Base-by-base conservation (phyloP, 2,797 vertebrate genomes). In the Rousettus madagascariensis region DNA sequence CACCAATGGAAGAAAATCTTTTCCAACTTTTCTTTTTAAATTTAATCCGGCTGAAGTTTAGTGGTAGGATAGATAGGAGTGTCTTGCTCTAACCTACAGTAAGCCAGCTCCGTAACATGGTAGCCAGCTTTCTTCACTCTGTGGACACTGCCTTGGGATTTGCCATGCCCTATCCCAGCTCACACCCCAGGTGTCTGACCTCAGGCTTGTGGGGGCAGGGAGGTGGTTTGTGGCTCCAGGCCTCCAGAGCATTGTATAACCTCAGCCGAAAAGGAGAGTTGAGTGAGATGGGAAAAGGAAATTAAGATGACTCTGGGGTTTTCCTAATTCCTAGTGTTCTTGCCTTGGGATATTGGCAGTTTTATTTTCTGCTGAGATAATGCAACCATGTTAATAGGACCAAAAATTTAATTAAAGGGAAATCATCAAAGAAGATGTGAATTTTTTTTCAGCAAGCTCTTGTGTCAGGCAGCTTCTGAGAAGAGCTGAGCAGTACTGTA, bases 291-390 rank as follows among this genome's bases (percentile, higher is more conserved):
- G 8, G 13, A 38, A 6, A 4, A 53, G 46, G 77, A 22, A 22
- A 36, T 74, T n/a, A 57, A 65, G 43, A 57, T 12, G 38, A 72
- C 63, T 13, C 46, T 86, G 53, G 33, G 61, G 17, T 41, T 59
- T 49, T 92, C 63, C 46, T 87, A 10, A 24, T 65, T 88, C 38
- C 41, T 72, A 30, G 4, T 53, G 2, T 66, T 77, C 74, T 86
- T 86, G 46, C 41, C 17, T 90, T 86, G 84, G 79, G n/a, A 30
- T 91, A 9, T 57, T 46, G 36, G 19, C 49, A 59, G 65, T 89
- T 78, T 86, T 74, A 65, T 89, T 96, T 94, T 77, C 80, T 93
- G 41, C 69, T 84, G 79, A 87, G 80, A 92, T 92, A 95, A 90
- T 24, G 9, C 28, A 94, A 2, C n/a, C 49, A 24, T 65, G 43